Evolutionary conservation across 1,140 invertebrate species (phyloP).

Genomic region (Pygmarrhopalites habei): DNA sequence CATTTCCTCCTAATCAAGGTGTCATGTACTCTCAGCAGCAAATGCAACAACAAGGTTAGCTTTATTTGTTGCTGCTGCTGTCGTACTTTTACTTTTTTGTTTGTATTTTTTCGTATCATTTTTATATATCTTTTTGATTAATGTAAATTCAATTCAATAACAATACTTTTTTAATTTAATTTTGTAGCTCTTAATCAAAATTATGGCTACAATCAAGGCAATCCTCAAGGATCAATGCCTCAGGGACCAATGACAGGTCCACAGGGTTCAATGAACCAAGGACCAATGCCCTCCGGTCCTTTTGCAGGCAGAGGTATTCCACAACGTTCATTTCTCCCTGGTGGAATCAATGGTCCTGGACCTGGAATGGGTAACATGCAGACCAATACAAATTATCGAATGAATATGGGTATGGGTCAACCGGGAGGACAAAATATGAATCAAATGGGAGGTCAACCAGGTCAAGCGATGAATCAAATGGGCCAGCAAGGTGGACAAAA

Average conservation of each 20-base stretch:
- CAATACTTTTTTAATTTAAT: constrained; percentile 18
- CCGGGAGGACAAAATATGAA: no score
- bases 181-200: constrained; percentile 40
- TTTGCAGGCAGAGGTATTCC: no score
- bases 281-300: not conserved
- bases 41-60: constrained; percentile 17
- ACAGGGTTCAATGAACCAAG: constrained; percentile 6
- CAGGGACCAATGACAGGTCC: constrained; percentile 28
- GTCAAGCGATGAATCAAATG: no score
- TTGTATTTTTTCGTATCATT: not conserved
- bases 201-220: constrained; percentile 37
- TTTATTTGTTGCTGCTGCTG: not conserved
- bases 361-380: no score
- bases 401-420: not conserved
- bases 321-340: no score
- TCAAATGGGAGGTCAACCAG: no score
- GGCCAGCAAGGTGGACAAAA: no score
- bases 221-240: constrained; percentile 21
- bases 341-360: no score
- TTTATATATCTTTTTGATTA: not conserved
- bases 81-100: not conserved
- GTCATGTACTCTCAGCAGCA: constrained; percentile 25
- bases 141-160: constrained; percentile 4
- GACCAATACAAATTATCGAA: no score
- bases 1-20: constrained; percentile 27